Evolutionary conservation across 2,888 invertebrate genomes (phyloP).

Genomic region (Ichneumon xanthorius): DNA sequence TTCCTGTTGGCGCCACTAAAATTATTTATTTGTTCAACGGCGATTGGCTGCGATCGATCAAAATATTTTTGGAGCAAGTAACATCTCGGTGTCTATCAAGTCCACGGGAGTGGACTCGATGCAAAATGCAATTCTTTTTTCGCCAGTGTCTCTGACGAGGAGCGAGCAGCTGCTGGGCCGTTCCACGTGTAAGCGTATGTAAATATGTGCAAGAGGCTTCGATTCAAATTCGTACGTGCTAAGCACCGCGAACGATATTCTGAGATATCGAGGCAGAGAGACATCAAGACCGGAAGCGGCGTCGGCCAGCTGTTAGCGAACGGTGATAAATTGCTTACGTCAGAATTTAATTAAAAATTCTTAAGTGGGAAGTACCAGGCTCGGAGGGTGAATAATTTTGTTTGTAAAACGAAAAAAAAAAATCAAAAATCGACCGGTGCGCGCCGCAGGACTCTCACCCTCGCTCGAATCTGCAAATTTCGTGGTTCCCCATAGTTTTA

Average conservation of each 20-base stretch:
- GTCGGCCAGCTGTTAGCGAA: constrained; percentile 61
- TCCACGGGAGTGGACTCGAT: neutral
- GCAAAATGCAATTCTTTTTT: neutral
- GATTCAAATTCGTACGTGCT: constrained; percentile 20
- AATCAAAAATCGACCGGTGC: constrained; percentile 12
- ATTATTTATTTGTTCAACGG: too few species aligned
- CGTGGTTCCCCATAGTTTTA: constrained; percentile 25
- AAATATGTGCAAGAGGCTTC: constrained; percentile 18
- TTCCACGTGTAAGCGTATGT: constrained; percentile 27
- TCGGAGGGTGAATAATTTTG: constrained; percentile 46
- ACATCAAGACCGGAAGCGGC: constrained; percentile 22
- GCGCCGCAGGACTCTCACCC: constrained; percentile 16
- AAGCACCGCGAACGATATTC: constrained; percentile 22
- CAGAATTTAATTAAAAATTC: constrained; percentile 69
- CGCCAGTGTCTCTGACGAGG: neutral
- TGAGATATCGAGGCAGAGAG: constrained; percentile 7
- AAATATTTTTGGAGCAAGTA: too few species aligned
- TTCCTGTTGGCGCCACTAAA: too few species aligned
- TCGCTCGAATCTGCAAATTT: constrained; percentile 34
- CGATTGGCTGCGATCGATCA: too few species aligned
- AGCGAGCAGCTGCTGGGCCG: neutral
- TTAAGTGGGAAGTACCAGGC: constrained; percentile 56
- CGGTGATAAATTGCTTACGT: constrained; percentile 67
- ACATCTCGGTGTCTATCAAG: neutral
- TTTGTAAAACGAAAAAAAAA: neutral